These are phyloP conservation scores for Stylophora pistillata DNA, from an alignment of 64 coral and sea anemone species.

Conservation along the genomic window DNA sequence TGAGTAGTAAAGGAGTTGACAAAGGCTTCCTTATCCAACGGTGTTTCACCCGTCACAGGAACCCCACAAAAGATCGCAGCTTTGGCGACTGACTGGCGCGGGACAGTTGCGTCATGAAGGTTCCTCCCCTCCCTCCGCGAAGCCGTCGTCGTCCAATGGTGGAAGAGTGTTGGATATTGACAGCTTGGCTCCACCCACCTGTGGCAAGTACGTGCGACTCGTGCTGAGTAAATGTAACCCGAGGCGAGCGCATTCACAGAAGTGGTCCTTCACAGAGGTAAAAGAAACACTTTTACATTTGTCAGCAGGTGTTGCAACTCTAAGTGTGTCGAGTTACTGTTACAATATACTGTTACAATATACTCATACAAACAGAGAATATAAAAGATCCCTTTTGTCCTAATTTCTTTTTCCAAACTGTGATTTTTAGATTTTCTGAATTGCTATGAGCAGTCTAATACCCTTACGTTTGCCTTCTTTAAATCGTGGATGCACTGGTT, in stretches of 20 bases:
- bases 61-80: conserved; percentile 87
- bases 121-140: conserved; percentile 83
- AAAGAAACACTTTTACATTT: background rate
- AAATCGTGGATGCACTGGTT: no score
- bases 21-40: background rate
- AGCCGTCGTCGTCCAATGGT: conserved; percentile 66
- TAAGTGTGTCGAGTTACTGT: no score
- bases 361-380: no score
- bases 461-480: no score
- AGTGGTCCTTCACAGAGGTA: conserved; percentile 95
- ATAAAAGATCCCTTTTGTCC: no score
- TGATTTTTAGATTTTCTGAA: no score
- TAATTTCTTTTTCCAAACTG: no score
- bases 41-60: conserved; percentile 42
- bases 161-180: conserved; percentile 96
- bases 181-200: conserved; percentile 83
- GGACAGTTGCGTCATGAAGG: conserved; percentile 88
- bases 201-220: conserved; percentile 76
- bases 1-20: no score
- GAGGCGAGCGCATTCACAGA: conserved; percentile 80
- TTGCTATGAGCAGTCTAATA: no score
- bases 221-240: conserved; percentile 86
- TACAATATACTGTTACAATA: no score
- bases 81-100: conserved; percentile 90
- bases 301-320: no score